These are phyloP conservation scores for Mesopsocus fuscifrons DNA, from an alignment of 2,888 invertebrate genomes.

Conservation along the genomic window DNA sequence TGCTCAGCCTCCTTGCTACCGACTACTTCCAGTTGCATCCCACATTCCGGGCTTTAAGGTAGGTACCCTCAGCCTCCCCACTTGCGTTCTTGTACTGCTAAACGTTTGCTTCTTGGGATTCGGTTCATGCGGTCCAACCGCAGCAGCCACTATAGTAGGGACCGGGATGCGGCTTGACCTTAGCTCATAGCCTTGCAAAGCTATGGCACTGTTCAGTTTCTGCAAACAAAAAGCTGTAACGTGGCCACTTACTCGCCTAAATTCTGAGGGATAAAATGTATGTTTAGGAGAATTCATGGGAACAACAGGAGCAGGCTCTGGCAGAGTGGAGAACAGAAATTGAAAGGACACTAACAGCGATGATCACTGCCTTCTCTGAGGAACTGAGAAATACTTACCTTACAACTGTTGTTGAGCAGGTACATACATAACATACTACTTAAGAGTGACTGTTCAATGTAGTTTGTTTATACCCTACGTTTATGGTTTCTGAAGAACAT, in stretches of 20 bases:
- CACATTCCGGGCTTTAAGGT: slow-evolving; percentile 33
- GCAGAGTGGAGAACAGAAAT: slow-evolving; percentile 36
- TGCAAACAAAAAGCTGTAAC: too few relatives aligned
- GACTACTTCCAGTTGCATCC: slow-evolving; percentile 39
- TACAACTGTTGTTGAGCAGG: slow-evolving; percentile 64
- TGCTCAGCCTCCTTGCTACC: slow-evolving; percentile 56
- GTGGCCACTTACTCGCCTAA: too few relatives aligned
- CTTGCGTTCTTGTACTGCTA: slow-evolving; percentile 5
- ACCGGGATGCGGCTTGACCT: too few relatives aligned
- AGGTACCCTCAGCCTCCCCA: slow-evolving; percentile 18
- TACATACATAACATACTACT: slow-evolving; percentile 18
- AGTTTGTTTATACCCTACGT: slow-evolving; percentile 5
- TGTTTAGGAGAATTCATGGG: slow-evolving; percentile 21
- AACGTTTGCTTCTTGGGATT: background rate
- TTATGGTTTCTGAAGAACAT: too few relatives aligned
- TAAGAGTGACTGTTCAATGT: background rate
- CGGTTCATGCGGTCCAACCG: too few relatives aligned
- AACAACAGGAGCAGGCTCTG: slow-evolving; percentile 29
- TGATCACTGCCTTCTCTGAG: slow-evolving; percentile 50
- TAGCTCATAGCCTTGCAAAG: too few relatives aligned
- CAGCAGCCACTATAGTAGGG: too few relatives aligned
- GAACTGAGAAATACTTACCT: slow-evolving; percentile 63
- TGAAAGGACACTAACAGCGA: slow-evolving; percentile 41
- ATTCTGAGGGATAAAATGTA: too few relatives aligned
- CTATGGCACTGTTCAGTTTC: too few relatives aligned